Evolutionary conservation across 2,888 invertebrate genomes (phyloP).

Genomic region (Crepidodera aurea): DNA sequence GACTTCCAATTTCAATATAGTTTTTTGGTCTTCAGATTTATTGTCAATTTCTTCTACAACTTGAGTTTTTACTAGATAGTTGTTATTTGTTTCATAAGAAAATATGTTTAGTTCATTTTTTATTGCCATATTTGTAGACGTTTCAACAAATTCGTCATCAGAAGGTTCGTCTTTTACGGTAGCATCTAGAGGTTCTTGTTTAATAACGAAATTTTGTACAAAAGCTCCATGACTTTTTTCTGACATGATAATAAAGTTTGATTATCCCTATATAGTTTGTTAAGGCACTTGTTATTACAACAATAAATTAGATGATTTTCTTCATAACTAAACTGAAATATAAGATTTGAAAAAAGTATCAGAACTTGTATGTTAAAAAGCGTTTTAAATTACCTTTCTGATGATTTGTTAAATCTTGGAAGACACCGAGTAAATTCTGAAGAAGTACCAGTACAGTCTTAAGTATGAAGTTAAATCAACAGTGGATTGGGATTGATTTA

Average conservation of each 20-base stretch:
- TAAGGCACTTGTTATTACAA: slow-evolving; percentile 20
- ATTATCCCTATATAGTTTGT: not conserved
- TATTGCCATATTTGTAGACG: not conserved
- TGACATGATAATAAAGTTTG: slow-evolving; percentile 1
- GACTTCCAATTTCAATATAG: slow-evolving; percentile 11
- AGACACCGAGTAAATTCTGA: slow-evolving; percentile 3
- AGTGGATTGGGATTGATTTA: not conserved
- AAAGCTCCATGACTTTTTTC: not conserved
- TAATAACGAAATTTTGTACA: not conserved
- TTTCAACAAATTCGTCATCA: slow-evolving; percentile 21
- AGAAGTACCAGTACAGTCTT: not conserved
- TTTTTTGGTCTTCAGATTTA: not conserved
- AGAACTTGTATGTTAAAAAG: not conserved
- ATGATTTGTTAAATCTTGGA: not conserved
- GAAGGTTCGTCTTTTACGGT: slow-evolving; percentile 1
- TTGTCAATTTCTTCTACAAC: not conserved
- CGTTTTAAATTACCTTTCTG: not conserved
- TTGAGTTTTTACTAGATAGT: not conserved
- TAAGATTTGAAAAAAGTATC: not conserved
- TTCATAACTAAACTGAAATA: slow-evolving; percentile 1
- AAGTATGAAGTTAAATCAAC: not conserved
- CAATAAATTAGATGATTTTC: not conserved
- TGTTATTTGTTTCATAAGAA: slow-evolving; percentile 8
- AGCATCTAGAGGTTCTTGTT: not conserved
- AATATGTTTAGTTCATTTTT: slow-evolving; percentile 11